Conservation (phyloP, 2,888 invertebrate genomes). For the Ischnura elegans region DNA sequence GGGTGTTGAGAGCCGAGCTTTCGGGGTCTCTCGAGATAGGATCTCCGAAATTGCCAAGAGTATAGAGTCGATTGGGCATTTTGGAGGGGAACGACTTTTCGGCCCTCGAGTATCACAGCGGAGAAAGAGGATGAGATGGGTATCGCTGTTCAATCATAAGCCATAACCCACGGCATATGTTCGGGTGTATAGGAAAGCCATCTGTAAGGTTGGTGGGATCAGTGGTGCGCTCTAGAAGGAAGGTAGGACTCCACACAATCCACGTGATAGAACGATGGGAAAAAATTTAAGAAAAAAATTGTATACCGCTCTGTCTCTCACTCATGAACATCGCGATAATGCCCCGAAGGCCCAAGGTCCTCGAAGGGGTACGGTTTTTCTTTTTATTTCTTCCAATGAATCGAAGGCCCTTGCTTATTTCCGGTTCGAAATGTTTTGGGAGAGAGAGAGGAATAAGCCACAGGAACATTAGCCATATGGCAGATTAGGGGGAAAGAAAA, state of each 20-base stretch:
- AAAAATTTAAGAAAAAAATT: slow-evolving; percentile 40
- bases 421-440: slow-evolving; percentile 48
- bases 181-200: slow-evolving; percentile 62
- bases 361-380: slow-evolving; percentile 34
- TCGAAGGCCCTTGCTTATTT: slow-evolving; percentile 28
- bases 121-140: slow-evolving; percentile 9
- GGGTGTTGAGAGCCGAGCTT: slow-evolving; percentile 52
- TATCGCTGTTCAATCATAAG: slow-evolving; percentile 66
- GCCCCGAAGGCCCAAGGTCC: slow-evolving; percentile 16
- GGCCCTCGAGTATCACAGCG: slow-evolving; percentile 65
- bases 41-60: slow-evolving; percentile 59
- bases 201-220: slow-evolving; percentile 46
- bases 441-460: not conserved
- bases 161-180: slow-evolving; percentile 67
- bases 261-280: slow-evolving; percentile 38
- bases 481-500: not conserved
- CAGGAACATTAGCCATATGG: slow-evolving; percentile 53
- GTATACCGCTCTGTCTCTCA: slow-evolving; percentile 27
- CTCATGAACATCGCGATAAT: slow-evolving; percentile 13
- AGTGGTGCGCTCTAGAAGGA: not conserved
- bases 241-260: slow-evolving; percentile 18
- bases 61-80: slow-evolving; percentile 59
- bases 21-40: slow-evolving; percentile 39
- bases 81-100: slow-evolving; percentile 15
- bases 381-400: slow-evolving; percentile 19